Conservation (phyloP, 2,888 invertebrate species). For the Ptilodon capucinus region DNA sequence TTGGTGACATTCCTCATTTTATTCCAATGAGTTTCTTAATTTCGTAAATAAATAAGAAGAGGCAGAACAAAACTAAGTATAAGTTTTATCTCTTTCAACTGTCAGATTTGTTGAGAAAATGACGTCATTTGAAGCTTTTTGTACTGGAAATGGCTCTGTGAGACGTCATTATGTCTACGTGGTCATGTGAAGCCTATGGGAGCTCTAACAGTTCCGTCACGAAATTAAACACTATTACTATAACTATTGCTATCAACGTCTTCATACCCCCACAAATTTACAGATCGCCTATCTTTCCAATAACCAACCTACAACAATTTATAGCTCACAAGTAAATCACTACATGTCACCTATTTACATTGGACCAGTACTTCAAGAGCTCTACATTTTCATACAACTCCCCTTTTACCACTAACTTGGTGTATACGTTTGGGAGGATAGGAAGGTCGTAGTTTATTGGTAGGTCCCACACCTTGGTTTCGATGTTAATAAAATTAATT, state of each 20-base stretch:
- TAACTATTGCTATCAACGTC: neutral
- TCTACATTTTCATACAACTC: slow-evolving; percentile 9
- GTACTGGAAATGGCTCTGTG: no score
- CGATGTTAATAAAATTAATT: slow-evolving; percentile 62
- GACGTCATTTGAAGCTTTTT: no score
- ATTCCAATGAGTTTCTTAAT: no score
- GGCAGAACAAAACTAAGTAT: no score
- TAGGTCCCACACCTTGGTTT: slow-evolving; percentile 27
- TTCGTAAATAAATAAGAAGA: no score
- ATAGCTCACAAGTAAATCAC: slow-evolving; percentile 53
- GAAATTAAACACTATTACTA: neutral
- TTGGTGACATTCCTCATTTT: no score
- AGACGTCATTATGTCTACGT: no score
- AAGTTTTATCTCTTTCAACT: no score
- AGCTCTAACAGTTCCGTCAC: no score
- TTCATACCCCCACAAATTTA: slow-evolving; percentile 12
- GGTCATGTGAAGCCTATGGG: no score
- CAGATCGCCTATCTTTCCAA: slow-evolving; percentile 35
- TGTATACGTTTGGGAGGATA: slow-evolving; percentile 7
- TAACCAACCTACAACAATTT: slow-evolving; percentile 45
- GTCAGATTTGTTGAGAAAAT: no score
- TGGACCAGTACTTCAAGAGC: slow-evolving; percentile 39
- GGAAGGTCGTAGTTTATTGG: slow-evolving; percentile 36
- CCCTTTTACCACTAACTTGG: slow-evolving; percentile 2
- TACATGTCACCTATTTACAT: slow-evolving; percentile 48